A percentile compares a stretch with the other conserved stretches of the same genome.
These are phyloP conservation scores for Eriocheir sinensis DNA, from an alignment of 1,140 invertebrate genomes.

Conservation along the genomic window DNA sequence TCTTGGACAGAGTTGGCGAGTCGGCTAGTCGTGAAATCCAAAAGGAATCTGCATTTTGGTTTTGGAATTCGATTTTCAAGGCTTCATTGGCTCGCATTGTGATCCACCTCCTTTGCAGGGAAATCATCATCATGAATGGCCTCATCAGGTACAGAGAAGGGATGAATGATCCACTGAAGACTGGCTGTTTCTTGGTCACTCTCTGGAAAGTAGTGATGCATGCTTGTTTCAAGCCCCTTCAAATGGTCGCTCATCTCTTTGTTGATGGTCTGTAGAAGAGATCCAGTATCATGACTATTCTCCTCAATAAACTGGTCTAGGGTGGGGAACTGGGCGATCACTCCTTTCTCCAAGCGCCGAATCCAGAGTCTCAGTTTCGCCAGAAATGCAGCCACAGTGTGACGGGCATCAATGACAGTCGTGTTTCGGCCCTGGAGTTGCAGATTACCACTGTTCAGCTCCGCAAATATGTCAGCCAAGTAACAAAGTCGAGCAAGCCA, in stretches of 20 bases:
- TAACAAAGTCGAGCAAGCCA: slow-evolving; percentile 39
- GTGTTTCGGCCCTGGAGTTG: slow-evolving; percentile 63
- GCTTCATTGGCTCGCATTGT: slow-evolving; percentile 41
- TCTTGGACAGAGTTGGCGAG: background rate
- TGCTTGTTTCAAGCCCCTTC: slow-evolving; percentile 55
- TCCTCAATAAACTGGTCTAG: slow-evolving; percentile 58
- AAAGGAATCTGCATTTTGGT: slow-evolving; percentile 46
- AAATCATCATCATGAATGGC: slow-evolving; percentile 57
- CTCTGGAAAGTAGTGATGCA: slow-evolving; percentile 53
- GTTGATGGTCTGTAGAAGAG: too few species aligned
- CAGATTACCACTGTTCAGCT: slow-evolving; percentile 67
- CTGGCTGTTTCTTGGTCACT: slow-evolving; percentile 49
- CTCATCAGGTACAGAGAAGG: slow-evolving; percentile 65
- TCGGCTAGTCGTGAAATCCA: slow-evolving; percentile 53
- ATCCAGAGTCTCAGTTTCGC: slow-evolving; percentile 38
- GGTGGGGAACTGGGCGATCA: slow-evolving; percentile 59
- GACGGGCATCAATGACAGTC: slow-evolving; percentile 47
- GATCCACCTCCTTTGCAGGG: slow-evolving; percentile 55
- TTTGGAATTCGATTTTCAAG: slow-evolving; percentile 58
- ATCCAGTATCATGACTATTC: slow-evolving; percentile 46
- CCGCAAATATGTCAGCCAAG: slow-evolving; percentile 58
- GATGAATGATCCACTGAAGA: slow-evolving; percentile 63
- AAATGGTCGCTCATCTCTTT: background rate
- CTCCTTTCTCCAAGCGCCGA: too few species aligned
- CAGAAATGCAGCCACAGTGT: slow-evolving; percentile 25